Percentiles rank a stretch among this genome's conserved stretches.
phyloP scores from a whole-genome alignment of 2,113 vertebrate genomes.

The Rhizomys pruinosus region DNA sequence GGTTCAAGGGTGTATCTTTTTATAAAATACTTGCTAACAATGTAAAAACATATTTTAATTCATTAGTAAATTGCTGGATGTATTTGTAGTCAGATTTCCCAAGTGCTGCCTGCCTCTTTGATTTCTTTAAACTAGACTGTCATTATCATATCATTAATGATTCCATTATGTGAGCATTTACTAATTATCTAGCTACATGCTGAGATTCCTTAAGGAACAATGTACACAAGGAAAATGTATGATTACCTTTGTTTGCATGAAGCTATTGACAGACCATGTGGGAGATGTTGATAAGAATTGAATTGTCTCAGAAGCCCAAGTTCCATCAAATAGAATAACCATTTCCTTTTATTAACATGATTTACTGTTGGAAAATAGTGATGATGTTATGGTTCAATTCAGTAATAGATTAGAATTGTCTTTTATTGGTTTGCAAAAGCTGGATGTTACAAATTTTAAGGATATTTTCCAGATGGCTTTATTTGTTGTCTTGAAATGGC shows the following conservation, averaged over 20 bases:
- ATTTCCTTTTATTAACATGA: neutral
- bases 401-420: neutral
- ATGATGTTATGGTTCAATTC: neutral
- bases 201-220: neutral
- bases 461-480: neutral
- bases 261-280: neutral
- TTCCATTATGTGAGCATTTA: neutral
- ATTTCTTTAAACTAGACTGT: neutral
- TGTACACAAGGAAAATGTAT: neutral
- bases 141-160: neutral
- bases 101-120: neutral
- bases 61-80: neutral
- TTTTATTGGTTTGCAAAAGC: neutral
- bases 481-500: constrained; percentile 23
- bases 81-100: neutral
- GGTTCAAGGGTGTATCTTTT: neutral
- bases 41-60: constrained; percentile 34
- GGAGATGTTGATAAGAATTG: neutral
- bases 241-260: neutral
- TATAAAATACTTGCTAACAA: neutral
- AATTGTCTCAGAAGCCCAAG: neutral
- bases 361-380: neutral
- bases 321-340: neutral
- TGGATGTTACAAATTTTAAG: neutral
- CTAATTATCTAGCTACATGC: neutral